Evolutionary conservation across 2,113 vertebrate genomes (phyloP).

Genomic region (Peromyscus maniculatus): DNA sequence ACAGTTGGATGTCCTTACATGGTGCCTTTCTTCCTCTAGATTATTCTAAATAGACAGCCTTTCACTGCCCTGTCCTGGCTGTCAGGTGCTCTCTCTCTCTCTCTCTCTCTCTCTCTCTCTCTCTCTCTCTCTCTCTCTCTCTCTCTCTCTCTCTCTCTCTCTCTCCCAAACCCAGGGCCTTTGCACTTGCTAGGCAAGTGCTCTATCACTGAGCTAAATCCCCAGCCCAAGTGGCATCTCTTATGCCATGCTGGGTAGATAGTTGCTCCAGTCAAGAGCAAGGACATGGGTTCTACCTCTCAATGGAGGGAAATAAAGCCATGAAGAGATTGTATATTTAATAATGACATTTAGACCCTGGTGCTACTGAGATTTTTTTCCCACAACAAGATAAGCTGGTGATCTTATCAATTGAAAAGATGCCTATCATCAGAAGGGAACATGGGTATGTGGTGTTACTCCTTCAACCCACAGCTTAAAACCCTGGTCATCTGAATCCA

Average conservation of each 20-base stretch:
- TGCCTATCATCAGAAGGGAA: not conserved
- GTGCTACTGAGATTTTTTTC: not conserved
- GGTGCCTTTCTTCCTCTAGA: not conserved
- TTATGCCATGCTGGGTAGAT: not conserved
- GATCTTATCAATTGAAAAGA: not conserved
- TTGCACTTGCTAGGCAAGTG: too few relatives aligned
- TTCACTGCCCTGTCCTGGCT: not conserved
- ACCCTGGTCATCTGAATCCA: conserved; percentile 81
- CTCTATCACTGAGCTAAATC: too few relatives aligned
- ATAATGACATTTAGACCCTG: not conserved
- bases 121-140: too few relatives aligned
- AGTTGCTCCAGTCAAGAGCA: not conserved
- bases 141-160: too few relatives aligned
- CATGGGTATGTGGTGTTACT: not conserved
- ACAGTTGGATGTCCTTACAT: not conserved
- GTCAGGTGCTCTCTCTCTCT: not conserved
- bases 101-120: too few relatives aligned
- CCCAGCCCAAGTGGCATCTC: not conserved
- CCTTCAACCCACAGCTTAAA: conserved; percentile 61
- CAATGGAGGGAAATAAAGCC: not conserved
- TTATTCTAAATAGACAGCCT: not conserved
- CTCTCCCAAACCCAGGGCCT: too few relatives aligned
- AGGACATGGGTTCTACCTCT: not conserved
- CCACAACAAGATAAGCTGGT: not conserved
- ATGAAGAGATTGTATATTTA: not conserved